These are phyloP conservation scores for Malurus elegans DNA, from an alignment of 2,113 vertebrate genomes.

Conservation along the genomic window DNA sequence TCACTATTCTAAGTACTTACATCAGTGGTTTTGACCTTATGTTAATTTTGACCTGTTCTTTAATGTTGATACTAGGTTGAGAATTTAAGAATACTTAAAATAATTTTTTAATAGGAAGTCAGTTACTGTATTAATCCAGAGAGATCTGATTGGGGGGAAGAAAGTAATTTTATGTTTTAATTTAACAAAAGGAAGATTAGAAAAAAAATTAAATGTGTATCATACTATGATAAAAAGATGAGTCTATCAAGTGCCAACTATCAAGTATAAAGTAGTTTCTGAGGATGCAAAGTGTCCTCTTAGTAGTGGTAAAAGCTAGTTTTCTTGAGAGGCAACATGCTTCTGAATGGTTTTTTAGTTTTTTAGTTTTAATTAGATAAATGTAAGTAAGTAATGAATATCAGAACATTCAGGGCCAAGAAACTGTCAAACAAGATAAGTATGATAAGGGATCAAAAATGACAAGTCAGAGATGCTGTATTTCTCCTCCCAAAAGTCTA, in stretches of 20 bases:
- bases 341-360: not conserved
- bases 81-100: not conserved
- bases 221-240: not conserved
- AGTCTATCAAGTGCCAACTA: not conserved
- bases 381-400: not conserved
- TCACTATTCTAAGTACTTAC: not conserved
- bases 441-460: not conserved
- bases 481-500: not conserved
- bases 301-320: not conserved
- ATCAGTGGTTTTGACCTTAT: not conserved
- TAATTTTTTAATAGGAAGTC: not conserved
- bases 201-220: not conserved
- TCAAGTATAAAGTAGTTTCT: not conserved
- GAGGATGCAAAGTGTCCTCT: not conserved
- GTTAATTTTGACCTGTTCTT: not conserved
- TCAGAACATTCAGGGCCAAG: not conserved
- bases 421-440: not conserved
- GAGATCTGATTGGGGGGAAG: accelerated
- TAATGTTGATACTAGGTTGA: not conserved
- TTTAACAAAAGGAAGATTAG: not conserved
- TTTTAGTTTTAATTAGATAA: not conserved
- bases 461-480: not conserved
- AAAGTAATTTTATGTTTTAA: not conserved
- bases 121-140: not conserved
- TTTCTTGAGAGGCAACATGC: not conserved